These are phyloP conservation scores for Serilophus lunatus DNA, from an alignment of 2,113 vertebrate species.

Conservation along the genomic window DNA sequence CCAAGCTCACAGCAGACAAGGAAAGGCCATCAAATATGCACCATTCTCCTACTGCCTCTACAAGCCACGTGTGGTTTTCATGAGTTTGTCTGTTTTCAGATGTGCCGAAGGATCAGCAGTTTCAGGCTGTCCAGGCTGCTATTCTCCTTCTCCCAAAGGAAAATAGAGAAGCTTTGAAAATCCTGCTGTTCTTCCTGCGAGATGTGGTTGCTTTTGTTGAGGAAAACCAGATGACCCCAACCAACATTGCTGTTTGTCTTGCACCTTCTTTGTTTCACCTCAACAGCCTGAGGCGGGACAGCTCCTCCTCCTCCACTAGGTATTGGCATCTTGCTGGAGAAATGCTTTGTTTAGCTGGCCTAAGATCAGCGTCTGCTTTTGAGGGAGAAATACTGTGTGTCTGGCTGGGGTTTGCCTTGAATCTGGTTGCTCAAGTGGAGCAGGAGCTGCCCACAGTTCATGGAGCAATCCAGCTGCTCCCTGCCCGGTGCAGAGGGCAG, in stretches of 20 bases:
- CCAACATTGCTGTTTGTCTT: slow-evolving; percentile 87
- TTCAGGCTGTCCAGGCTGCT: slow-evolving; percentile 81
- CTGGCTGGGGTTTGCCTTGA: neutral
- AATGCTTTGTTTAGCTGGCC: neutral
- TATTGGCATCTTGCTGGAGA: neutral
- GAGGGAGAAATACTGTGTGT: neutral
- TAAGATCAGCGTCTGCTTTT: neutral
- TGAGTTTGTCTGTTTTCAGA: slow-evolving; percentile 56
- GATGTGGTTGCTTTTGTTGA: slow-evolving; percentile 82
- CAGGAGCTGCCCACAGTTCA: neutral
- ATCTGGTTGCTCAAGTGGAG: neutral
- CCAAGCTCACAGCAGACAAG: neutral
- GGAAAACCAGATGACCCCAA: slow-evolving; percentile 90
- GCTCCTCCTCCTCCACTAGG: slow-evolving; percentile 71
- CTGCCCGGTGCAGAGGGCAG: neutral
- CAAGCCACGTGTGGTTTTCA: neutral
- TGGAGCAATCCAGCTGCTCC: fast-evolving
- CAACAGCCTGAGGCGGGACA: slow-evolving; percentile 76
- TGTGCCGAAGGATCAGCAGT: slow-evolving; percentile 83
- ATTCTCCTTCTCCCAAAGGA: slow-evolving; percentile 86
- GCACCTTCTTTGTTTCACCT: slow-evolving; percentile 90
- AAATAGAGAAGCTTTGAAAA: slow-evolving; percentile 82
- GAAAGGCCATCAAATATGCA: neutral
- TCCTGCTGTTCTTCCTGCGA: slow-evolving; percentile 81
- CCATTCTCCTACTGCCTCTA: neutral